A percentile compares a stretch with the other conserved stretches of the same genome.
phyloP scores from a whole-genome alignment of 2,888 invertebrate species.

The Augochlorella aurata region DNA sequence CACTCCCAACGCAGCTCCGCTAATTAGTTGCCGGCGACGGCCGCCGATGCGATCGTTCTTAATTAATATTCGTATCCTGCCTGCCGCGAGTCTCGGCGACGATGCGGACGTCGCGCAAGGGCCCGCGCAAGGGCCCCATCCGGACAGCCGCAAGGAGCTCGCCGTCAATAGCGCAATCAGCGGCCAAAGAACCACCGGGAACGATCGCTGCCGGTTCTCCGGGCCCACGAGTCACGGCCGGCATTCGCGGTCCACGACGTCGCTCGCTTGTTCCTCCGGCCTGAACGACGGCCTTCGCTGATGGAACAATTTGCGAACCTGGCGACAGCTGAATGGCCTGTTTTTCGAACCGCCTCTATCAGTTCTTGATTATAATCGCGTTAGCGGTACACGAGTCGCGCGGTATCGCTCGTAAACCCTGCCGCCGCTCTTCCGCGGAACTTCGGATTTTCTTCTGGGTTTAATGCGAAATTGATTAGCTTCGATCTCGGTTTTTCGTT shows the following conservation, averaged over 20 bases:
- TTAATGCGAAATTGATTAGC: too few relatives aligned
- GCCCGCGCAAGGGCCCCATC: constrained; percentile 23
- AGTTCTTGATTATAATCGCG: constrained; percentile 2
- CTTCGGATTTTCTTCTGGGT: too few relatives aligned
- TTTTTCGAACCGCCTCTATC: background rate
- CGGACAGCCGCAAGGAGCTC: constrained; percentile 41
- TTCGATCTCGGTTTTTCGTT: too few relatives aligned
- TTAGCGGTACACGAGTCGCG: background rate
- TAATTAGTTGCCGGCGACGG: constrained; percentile 66
- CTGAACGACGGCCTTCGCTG: constrained; percentile 21
- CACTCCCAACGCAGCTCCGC: constrained; percentile 32
- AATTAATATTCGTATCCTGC: constrained; percentile 71
- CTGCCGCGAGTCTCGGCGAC: constrained; percentile 35
- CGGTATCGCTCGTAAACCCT: too few relatives aligned
- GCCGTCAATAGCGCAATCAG: constrained; percentile 53
- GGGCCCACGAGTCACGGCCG: constrained; percentile 32
- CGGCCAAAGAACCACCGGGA: constrained; percentile 28
- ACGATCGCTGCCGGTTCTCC: constrained; percentile 24
- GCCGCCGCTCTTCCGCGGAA: too few relatives aligned
- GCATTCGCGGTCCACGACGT: constrained; percentile 20
- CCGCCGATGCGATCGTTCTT: constrained; percentile 69
- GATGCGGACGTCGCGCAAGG: constrained; percentile 24
- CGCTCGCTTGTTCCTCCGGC: background rate
- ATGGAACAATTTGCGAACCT: constrained; percentile 34
- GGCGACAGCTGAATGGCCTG: constrained; percentile 8